phyloP scores from a whole-genome alignment of 1,140 invertebrate genomes.

The Arion vulgaris region DNA sequence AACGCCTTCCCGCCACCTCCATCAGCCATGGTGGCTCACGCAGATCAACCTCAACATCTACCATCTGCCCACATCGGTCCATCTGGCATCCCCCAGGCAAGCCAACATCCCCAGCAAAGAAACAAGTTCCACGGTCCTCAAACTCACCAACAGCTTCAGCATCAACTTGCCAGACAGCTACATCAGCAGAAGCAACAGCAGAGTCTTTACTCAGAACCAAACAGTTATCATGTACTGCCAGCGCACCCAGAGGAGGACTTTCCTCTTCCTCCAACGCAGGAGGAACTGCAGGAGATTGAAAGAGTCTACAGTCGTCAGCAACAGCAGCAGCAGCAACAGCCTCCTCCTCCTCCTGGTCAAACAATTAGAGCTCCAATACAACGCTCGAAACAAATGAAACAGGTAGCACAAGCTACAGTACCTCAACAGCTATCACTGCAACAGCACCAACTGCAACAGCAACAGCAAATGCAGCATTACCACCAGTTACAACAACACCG shows the following conservation, averaged over 20 bases:
- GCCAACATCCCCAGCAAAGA: slow-evolving; percentile 8
- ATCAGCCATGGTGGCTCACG: slow-evolving; percentile 42
- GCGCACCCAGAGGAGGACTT: slow-evolving; percentile 49
- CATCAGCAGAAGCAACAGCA: slow-evolving; percentile 78
- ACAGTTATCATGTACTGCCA: slow-evolving; percentile 12
- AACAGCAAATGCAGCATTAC: background rate
- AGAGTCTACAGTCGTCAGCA: slow-evolving; percentile 48
- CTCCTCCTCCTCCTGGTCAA: background rate
- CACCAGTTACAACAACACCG: background rate
- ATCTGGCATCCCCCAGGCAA: background rate
- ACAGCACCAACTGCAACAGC: background rate
- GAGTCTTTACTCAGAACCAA: slow-evolving; percentile 74
- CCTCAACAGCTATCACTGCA: background rate
- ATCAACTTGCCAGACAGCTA: slow-evolving; percentile 24
- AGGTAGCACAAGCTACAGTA: background rate
- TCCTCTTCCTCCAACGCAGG: slow-evolving; percentile 58
- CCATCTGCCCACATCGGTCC: background rate
- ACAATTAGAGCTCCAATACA: background rate
- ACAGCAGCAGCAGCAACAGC: slow-evolving; percentile 38
- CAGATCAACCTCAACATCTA: slow-evolving; percentile 17
- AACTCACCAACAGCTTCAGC: slow-evolving; percentile 26
- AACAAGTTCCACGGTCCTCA: slow-evolving; percentile 17
- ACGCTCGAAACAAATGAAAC: background rate
- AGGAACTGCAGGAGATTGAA: slow-evolving; percentile 60
- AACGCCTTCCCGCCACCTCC: slow-evolving; percentile 37